Percentiles rank a stretch among this genome's conserved stretches.
These are phyloP conservation scores for Lacanobia oleracea DNA, from an alignment of 2,888 invertebrate species.

Conservation along the genomic window DNA sequence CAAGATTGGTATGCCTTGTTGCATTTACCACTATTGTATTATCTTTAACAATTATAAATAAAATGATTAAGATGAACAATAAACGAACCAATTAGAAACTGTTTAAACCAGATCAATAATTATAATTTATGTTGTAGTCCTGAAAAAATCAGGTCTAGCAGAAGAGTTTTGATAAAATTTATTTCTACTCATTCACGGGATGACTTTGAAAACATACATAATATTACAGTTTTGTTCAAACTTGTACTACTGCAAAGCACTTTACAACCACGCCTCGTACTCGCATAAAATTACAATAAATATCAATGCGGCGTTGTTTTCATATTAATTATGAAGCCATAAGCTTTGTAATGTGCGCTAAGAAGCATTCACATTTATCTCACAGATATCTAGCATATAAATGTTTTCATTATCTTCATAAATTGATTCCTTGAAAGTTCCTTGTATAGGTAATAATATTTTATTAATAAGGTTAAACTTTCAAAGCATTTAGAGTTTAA, in stretches of 20 bases:
- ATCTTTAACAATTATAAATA: too few relatives aligned
- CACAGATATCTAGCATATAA: slow-evolving; percentile 33
- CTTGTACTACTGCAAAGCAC: slow-evolving; percentile 28
- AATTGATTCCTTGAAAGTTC: slow-evolving; percentile 19
- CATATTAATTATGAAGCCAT: slow-evolving; percentile 60
- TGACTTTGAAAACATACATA: too few relatives aligned
- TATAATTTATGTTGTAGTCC: too few relatives aligned
- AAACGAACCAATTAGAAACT: too few relatives aligned
- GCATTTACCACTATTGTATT: too few relatives aligned
- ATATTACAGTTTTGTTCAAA: neutral
- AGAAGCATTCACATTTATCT: slow-evolving; percentile 28
- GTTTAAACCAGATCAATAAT: too few relatives aligned
- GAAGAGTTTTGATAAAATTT: neutral
- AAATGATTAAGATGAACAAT: too few relatives aligned
- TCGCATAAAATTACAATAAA: slow-evolving; percentile 65
- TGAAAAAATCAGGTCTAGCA: neutral
- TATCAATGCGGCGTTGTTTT: slow-evolving; percentile 43
- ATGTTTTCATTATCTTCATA: slow-evolving; percentile 55
- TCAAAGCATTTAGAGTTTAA: too few relatives aligned
- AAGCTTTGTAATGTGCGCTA: slow-evolving; percentile 44
- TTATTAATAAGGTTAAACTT: neutral
- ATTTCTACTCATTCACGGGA: neutral
- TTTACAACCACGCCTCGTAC: neutral
- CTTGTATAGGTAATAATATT: neutral
- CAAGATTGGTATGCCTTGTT: too few relatives aligned